A percentile compares a stretch with the other conserved stretches of the same genome.
These are phyloP conservation scores for Drosophila ambigua DNA, from an alignment of 1,140 invertebrate genomes.

Conservation along the genomic window DNA sequence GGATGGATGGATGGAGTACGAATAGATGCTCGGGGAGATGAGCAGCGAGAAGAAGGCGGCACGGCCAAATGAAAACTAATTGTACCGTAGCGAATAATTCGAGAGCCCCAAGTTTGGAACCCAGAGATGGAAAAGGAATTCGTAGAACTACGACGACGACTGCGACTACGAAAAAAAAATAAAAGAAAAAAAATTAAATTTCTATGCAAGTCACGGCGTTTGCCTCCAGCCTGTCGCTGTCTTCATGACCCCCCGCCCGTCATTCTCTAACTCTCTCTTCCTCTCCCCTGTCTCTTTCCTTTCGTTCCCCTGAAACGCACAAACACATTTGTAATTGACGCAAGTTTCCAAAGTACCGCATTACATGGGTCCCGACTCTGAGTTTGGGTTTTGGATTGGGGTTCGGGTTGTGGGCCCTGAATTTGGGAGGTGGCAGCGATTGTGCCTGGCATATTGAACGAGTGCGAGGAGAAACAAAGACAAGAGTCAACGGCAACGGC, in stretches of 20 bases:
- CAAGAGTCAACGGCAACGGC: conserved; percentile 17
- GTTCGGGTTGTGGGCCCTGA: not conserved
- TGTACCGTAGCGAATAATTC: conserved; percentile 77
- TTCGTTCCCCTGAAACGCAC: not conserved
- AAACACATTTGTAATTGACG: conserved; percentile 56
- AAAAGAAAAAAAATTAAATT: conserved; percentile 49
- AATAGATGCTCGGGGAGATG: conserved; percentile 2
- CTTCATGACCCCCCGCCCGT: not conserved
- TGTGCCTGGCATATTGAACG: conserved; percentile 77
- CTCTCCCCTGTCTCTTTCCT: too few relatives aligned
- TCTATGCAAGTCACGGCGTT: conserved; percentile 76
- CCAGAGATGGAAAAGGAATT: conserved; percentile 40
- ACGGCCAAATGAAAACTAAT: conserved; percentile 80
- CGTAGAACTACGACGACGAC: conserved; percentile 34
- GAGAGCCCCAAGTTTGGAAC: conserved; percentile 60
- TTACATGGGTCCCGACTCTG: conserved; percentile 17
- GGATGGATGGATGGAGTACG: not conserved
- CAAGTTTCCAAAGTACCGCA: conserved; percentile 69
- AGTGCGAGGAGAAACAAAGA: conserved; percentile 38
- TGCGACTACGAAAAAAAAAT: conserved; percentile 10
- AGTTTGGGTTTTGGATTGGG: not conserved
- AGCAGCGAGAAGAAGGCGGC: conserved; percentile 23
- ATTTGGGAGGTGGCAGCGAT: conserved; percentile 6
- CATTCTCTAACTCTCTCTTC: too few relatives aligned
- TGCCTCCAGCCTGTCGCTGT: conserved; percentile 24